phyloP scores from a whole-genome alignment of 2,888 invertebrate species.

The Napeogenes inachia region DNA sequence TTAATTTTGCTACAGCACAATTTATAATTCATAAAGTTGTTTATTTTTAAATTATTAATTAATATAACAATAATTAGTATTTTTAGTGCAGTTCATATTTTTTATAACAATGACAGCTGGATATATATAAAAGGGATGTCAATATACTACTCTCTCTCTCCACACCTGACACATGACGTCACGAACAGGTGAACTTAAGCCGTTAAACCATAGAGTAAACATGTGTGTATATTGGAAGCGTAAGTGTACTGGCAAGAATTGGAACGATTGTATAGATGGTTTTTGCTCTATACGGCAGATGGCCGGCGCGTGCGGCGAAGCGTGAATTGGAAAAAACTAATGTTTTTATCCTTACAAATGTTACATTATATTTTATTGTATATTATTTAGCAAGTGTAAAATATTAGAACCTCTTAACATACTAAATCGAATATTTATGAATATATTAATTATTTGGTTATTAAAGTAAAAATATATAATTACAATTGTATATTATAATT shows the following conservation, averaged over 20 bases:
- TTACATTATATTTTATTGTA: background rate
- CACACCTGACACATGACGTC: slow-evolving; percentile 50
- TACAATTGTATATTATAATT: too few relatives aligned
- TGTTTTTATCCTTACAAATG: slow-evolving; percentile 13
- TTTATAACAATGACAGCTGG: slow-evolving; percentile 25
- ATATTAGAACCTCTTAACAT: too few relatives aligned
- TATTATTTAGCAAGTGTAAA: too few relatives aligned
- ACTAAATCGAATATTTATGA: too few relatives aligned
- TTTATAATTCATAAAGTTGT: too few relatives aligned
- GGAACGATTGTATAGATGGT: slow-evolving; percentile 2
- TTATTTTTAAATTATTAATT: too few relatives aligned
- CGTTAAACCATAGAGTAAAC: slow-evolving; percentile 44
- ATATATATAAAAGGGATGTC: slow-evolving; percentile 31
- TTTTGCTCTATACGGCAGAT: slow-evolving; percentile 38
- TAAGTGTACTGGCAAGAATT: slow-evolving; percentile 21
- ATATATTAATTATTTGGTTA: too few relatives aligned
- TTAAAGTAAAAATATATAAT: too few relatives aligned
- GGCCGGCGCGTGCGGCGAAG: slow-evolving; percentile 49
- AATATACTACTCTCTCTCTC: slow-evolving; percentile 25
- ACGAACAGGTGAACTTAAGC: slow-evolving; percentile 49
- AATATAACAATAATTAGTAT: background rate
- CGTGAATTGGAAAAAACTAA: slow-evolving; percentile 34
- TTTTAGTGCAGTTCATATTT: background rate
- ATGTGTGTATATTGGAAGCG: background rate
- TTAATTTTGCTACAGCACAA: too few relatives aligned